Evolutionary conservation across 2,113 vertebrate species (phyloP).

Genomic region (Corythaeola cristata): DNA sequence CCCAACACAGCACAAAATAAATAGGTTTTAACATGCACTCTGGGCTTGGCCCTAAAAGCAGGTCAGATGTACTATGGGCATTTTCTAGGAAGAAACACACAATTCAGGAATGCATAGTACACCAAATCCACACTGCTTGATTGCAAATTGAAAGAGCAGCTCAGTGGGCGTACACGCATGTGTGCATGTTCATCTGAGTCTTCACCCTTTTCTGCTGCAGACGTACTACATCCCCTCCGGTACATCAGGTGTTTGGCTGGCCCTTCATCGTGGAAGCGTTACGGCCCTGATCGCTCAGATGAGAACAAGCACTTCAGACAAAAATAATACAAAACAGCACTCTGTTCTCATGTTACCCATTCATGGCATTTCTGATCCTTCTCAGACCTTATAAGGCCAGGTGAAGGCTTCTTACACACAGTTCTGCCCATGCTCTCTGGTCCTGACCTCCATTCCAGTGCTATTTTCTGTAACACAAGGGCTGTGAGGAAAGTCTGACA

Average conservation of each 20-base stretch:
- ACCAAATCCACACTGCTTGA: not conserved
- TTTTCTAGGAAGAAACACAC: not conserved
- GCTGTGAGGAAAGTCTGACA: not conserved
- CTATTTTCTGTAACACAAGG: not conserved
- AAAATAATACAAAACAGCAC: not conserved
- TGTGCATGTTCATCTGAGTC: accelerated
- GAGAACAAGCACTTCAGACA: not conserved
- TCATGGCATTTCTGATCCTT: not conserved
- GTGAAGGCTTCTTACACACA: not conserved
- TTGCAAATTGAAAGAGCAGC: not conserved
- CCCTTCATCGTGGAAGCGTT: not conserved
- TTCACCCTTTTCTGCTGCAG: not conserved
- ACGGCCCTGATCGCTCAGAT: accelerated
- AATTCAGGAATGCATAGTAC: not conserved
- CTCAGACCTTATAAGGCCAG: not conserved
- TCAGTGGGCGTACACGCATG: accelerated
- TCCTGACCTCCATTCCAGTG: not conserved
- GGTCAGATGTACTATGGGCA: not conserved
- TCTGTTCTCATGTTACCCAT: not conserved
- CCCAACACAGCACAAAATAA: not conserved
- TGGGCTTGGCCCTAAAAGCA: not conserved
- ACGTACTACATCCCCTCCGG: accelerated
- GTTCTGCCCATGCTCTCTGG: not conserved
- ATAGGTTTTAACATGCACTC: not conserved
- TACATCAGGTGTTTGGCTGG: not conserved